These are phyloP conservation scores for Tachina fera DNA, from an alignment of 2,888 invertebrate species.

Conservation along the genomic window DNA sequence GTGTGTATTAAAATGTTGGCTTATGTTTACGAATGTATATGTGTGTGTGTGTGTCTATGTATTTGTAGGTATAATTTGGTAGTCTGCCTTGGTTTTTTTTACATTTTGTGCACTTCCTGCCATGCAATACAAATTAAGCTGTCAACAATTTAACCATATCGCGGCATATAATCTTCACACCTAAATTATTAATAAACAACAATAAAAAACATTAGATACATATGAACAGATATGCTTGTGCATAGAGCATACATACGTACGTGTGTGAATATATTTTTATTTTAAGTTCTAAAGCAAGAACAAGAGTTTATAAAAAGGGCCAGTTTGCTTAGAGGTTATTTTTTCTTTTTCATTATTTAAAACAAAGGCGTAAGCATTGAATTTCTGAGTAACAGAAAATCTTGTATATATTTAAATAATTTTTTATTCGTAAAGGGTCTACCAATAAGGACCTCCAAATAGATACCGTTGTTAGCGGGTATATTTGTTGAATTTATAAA, in stretches of 20 bases:
- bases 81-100: conserved; percentile 54
- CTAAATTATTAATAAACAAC: conserved; percentile 74
- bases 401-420: too few relatives aligned
- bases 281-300: conserved; percentile 19
- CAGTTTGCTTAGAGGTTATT: conserved; percentile 7
- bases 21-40: not conserved
- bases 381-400: not conserved
- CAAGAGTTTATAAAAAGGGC: conserved; percentile 22
- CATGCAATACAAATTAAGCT: conserved; percentile 74
- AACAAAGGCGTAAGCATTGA: conserved; percentile 24
- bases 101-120: conserved; percentile 63
- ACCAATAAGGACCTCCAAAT: too few relatives aligned
- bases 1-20: not conserved
- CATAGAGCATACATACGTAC: not conserved
- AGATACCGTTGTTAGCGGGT: too few relatives aligned
- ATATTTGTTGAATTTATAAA: too few relatives aligned
- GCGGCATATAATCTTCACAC: conserved; percentile 74
- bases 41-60: not conserved
- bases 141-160: conserved; percentile 75
- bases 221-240: not conserved
- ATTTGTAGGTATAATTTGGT: conserved; percentile 35
- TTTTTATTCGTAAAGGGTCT: not conserved
- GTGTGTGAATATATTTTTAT: not conserved
- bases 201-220: conserved; percentile 31
- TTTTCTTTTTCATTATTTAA: not conserved